phyloP scores from a whole-genome alignment of 2,888 invertebrate genomes.

The Ligdia adustata region DNA sequence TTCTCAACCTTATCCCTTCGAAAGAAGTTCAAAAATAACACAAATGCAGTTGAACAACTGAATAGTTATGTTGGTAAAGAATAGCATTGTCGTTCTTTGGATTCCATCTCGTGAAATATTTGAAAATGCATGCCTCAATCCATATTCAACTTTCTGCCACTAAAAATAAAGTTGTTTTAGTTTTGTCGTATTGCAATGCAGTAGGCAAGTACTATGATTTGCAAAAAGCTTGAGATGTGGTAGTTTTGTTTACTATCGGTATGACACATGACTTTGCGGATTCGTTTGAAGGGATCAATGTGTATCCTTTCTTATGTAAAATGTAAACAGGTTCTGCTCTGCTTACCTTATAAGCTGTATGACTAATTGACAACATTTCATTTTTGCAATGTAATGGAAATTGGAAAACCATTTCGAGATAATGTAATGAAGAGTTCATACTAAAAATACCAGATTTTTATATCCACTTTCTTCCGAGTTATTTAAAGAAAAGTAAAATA shows the following conservation, averaged over 20 bases:
- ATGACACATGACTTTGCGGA: slow-evolving; percentile 37
- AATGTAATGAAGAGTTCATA: too few relatives aligned
- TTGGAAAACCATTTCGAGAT: too few relatives aligned
- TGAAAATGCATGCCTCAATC: slow-evolving; percentile 5
- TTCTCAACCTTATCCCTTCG: slow-evolving; percentile 35
- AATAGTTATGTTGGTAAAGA: slow-evolving; percentile 16
- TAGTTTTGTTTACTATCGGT: slow-evolving; percentile 27
- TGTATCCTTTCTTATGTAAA: too few relatives aligned
- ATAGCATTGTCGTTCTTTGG: slow-evolving; percentile 32
- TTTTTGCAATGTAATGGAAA: too few relatives aligned
- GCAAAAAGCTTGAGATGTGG: slow-evolving; percentile 37
- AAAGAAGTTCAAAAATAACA: slow-evolving; percentile 14
- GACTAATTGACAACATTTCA: too few relatives aligned
- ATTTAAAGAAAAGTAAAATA: too few relatives aligned
- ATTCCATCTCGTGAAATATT: slow-evolving; percentile 32
- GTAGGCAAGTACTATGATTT: slow-evolving; percentile 42
- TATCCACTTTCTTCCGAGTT: too few relatives aligned
- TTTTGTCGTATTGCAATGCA: slow-evolving; percentile 7
- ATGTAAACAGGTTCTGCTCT: slow-evolving; percentile 11
- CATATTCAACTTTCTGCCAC: slow-evolving; percentile 10
- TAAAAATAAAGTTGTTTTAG: slow-evolving; percentile 10
- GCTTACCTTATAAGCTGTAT: too few relatives aligned
- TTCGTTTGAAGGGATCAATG: slow-evolving; percentile 26
- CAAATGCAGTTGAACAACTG: slow-evolving; percentile 32
- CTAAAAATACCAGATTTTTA: too few relatives aligned